Evolutionary conservation across 2,888 invertebrate genomes (phyloP).

Genomic region (Epirrhoe tristata): DNA sequence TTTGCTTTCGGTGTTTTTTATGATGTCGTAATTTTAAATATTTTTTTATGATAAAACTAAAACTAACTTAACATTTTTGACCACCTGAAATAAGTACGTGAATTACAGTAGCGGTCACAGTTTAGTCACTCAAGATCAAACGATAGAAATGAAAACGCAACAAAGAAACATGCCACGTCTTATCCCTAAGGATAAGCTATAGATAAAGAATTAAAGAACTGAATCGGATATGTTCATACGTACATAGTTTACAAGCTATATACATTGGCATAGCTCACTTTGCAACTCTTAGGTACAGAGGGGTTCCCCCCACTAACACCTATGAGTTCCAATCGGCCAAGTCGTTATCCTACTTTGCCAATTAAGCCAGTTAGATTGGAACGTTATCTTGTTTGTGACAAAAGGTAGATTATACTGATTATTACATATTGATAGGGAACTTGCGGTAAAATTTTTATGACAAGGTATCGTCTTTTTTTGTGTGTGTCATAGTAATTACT

Average conservation of each 20-base stretch:
- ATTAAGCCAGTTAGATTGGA: slow-evolving; percentile 37
- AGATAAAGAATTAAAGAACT: too few relatives aligned
- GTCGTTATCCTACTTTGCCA: slow-evolving; percentile 40
- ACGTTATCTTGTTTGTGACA: slow-evolving; percentile 37
- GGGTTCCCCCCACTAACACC: slow-evolving; percentile 31
- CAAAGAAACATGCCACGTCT: too few relatives aligned
- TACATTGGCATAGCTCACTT: background rate
- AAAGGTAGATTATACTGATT: slow-evolving; percentile 29
- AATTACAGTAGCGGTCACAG: too few relatives aligned
- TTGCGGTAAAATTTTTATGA: slow-evolving; percentile 16
- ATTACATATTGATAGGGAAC: slow-evolving; percentile 20
- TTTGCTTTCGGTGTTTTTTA: too few relatives aligned
- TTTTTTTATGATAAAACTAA: too few relatives aligned
- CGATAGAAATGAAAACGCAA: too few relatives aligned
- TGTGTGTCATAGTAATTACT: background rate
- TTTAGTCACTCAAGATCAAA: too few relatives aligned
- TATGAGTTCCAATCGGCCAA: slow-evolving; percentile 37
- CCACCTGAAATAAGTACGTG: too few relatives aligned
- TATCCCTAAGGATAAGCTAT: too few relatives aligned
- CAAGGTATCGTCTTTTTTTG: background rate
- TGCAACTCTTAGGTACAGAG: slow-evolving; percentile 14
- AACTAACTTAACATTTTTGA: too few relatives aligned
- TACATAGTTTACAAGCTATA: background rate
- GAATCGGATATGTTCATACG: too few relatives aligned
- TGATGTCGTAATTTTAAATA: too few relatives aligned